Conservation (phyloP, 2,113 vertebrate species). For the Astur gentilis region DNA sequence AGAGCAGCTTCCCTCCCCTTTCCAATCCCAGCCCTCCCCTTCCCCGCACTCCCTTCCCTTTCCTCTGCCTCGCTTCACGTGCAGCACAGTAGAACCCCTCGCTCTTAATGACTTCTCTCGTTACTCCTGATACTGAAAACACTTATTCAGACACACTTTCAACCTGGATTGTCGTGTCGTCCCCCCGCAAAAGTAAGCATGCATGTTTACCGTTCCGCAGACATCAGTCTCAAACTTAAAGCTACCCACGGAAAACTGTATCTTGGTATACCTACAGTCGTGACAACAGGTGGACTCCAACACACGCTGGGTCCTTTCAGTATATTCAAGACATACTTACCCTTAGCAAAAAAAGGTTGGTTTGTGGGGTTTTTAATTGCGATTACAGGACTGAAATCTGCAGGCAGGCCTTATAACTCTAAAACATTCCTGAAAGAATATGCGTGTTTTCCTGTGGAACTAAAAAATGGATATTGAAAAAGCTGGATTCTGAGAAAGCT, state of each 20-base stretch:
- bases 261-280: not conserved
- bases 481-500: not conserved
- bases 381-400: not conserved
- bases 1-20: not conserved
- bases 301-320: rapidly evolving
- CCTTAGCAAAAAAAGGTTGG: not conserved
- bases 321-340: not conserved
- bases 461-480: not conserved
- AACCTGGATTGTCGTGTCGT: not conserved
- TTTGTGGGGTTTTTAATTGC: not conserved
- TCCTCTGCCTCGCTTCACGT: not conserved
- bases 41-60: rapidly evolving
- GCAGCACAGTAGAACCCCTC: not conserved
- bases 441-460: not conserved
- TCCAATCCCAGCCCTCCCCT: not conserved
- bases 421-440: not conserved
- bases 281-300: not conserved
- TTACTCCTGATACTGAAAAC: not conserved
- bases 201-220: not conserved
- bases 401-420: not conserved
- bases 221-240: not conserved
- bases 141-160: not conserved
- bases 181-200: not conserved
- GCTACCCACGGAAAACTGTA: not conserved
- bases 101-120: not conserved